Percentiles rank a stretch among this genome's conserved stretches.
These are phyloP conservation scores for Sebastes cheni DNA, from an alignment of 2,797 vertebrate species.

Conservation along the genomic window DNA sequence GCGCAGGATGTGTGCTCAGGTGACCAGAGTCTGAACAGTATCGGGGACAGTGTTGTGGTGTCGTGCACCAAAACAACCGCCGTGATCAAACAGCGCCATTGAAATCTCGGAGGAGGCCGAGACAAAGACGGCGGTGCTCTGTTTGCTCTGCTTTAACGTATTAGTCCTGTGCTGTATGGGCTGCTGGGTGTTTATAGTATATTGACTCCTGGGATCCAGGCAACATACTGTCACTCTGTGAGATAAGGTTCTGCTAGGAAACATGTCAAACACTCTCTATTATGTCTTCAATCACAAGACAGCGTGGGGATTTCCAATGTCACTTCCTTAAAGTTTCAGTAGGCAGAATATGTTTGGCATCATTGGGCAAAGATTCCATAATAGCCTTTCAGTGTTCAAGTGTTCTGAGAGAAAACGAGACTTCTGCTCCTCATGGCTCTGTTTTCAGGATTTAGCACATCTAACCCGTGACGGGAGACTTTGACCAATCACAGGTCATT, in stretches of 20 bases:
- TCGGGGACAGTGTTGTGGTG: not conserved
- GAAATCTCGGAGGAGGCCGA: not conserved
- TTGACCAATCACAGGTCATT: too few relatives aligned
- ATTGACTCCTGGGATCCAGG: slow-evolving; percentile 6
- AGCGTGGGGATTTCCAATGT: not conserved
- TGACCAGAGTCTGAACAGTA: slow-evolving; percentile 9
- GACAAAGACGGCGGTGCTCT: not conserved
- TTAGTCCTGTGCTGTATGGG: not conserved
- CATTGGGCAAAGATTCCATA: too few relatives aligned
- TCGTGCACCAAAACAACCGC: not conserved
- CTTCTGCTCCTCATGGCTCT: too few relatives aligned
- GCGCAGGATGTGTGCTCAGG: slow-evolving; percentile 7
- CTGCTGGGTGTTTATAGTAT: not conserved
- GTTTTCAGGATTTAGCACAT: too few relatives aligned
- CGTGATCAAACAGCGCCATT: not conserved
- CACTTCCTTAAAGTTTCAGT: not conserved
- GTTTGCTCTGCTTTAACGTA: not conserved
- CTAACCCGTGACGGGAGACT: too few relatives aligned
- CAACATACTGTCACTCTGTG: not conserved
- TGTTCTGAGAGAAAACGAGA: too few relatives aligned
- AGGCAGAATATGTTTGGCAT: too few relatives aligned
- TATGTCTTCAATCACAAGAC: not conserved
- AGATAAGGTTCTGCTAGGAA: not conserved
- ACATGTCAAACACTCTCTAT: not conserved
- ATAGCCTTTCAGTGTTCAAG: too few relatives aligned